Base-by-base conservation (phyloP, 2,888 invertebrate species). In the Phragmatobia fuliginosa region DNA sequence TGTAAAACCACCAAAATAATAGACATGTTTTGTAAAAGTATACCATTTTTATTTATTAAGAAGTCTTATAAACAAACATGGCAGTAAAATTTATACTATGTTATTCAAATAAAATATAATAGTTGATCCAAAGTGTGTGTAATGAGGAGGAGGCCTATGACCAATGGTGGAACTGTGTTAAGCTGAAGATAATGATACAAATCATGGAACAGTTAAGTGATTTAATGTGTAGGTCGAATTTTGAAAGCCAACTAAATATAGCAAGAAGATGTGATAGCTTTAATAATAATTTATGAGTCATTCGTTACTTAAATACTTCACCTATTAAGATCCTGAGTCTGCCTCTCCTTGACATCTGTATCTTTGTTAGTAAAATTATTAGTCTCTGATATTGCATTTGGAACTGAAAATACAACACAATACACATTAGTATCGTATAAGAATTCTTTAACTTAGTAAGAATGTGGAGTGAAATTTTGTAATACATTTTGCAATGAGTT, bases 371-470 rank as follows among this genome's bases (percentile, higher is more conserved):
- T 77, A 10, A 76, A 59, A 69, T 88, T 87, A 49, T 79, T 72
- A 75, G 85, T 88, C 76, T 91, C 90, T 38, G 81, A 62, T 14
- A 82, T n/a, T 21, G 84, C 71, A 79, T 88, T 87, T 45, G 92
- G 89, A 16, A 83, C 93, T 93, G 87, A 75, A 90, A 91, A 68
- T 16, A 56, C 16, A 56, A 28, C 16, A 56, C 0, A 56, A 56
- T 49, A 49, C 10, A 21, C 45, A 56, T 28, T 28, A 28, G 25
- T 11, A 56, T 25, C 1, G 16, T 25, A 16, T 28, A 5, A 56
- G 3, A 49, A 28, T 52, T 52, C n/a, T 14, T 7, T 25, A 14
- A 14, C 1, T 52, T 11, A 25, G 8, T 52, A 14, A 16, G 5
- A 28, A 6, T 56, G 28, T 28, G 11, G 4, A 63, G n/a, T 32